Evolutionary conservation across 2,888 invertebrate genomes (phyloP).

Genomic region (Sinhomidia bicolor): DNA sequence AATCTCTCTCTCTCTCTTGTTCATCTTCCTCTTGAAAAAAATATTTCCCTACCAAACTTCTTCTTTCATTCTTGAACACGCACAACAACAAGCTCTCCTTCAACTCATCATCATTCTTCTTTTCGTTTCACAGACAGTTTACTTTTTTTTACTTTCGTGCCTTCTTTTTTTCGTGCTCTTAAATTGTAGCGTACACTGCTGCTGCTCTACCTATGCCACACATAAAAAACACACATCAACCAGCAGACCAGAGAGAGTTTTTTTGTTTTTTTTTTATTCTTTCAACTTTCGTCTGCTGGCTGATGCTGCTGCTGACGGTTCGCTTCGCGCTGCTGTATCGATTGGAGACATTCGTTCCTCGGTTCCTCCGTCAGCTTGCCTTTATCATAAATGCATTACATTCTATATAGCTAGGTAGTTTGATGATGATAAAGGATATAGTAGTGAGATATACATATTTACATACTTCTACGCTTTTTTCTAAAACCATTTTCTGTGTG

Average conservation of each 20-base stretch:
- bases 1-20: no score
- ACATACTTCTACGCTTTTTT: no score
- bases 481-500: no score
- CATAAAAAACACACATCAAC: background rate
- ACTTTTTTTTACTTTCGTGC: slow-evolving; percentile 22
- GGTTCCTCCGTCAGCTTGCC: slow-evolving; percentile 48
- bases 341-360: slow-evolving; percentile 57
- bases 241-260: background rate
- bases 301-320: slow-evolving; percentile 53
- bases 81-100: slow-evolving; percentile 13
- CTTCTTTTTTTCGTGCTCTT: background rate
- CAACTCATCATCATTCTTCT: background rate
- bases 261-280: slow-evolving; percentile 30
- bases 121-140: background rate
- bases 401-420: no score
- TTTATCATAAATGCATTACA: background rate
- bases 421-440: no score
- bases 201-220: no score
- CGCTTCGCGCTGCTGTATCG: slow-evolving; percentile 72
- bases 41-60: background rate
- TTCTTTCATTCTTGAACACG: background rate
- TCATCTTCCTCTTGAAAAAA: background rate
- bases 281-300: slow-evolving; percentile 50
- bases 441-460: no score
- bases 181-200: no score